phyloP scores from a whole-genome alignment of 2,797 vertebrate species.

The Lepilemur ruficaudatus region DNA sequence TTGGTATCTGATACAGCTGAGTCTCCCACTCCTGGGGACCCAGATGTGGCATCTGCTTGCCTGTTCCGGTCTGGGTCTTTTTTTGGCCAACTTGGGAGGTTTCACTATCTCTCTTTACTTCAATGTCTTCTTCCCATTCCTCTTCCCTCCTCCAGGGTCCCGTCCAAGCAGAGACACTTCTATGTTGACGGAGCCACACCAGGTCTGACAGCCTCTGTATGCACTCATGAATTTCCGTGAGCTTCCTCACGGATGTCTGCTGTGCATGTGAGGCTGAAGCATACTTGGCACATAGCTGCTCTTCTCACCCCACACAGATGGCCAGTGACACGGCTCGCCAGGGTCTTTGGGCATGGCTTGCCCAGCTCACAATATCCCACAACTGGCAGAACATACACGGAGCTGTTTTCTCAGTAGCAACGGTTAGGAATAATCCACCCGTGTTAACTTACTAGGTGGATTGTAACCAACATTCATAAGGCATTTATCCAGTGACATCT shows the following conservation, averaged over 20 bases:
- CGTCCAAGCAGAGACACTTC: background rate
- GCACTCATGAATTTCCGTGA: background rate
- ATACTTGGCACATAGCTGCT: background rate
- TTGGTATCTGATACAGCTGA: background rate
- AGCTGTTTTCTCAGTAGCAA: background rate
- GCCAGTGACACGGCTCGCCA: background rate
- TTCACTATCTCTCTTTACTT: background rate
- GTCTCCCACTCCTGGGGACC: background rate
- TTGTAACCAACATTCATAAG: background rate
- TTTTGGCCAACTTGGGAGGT: background rate
- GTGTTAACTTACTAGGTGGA: background rate
- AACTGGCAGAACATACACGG: background rate
- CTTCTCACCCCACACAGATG: background rate
- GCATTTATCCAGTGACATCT: background rate
- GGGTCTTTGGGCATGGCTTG: background rate
- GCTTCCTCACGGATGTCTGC: background rate
- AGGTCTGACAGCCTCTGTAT: background rate
- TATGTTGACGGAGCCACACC: background rate
- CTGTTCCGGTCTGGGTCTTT: background rate
- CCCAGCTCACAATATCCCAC: background rate
- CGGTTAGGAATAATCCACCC: background rate
- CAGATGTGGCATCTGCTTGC: background rate
- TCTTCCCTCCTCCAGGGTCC: background rate
- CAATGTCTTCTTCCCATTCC: too few species aligned
- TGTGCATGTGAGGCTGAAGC: background rate